A percentile compares a stretch with the other conserved stretches of the same genome.
Conservation (phyloP, 2,888 invertebrate genomes). For the Netelia virgata region DNA sequence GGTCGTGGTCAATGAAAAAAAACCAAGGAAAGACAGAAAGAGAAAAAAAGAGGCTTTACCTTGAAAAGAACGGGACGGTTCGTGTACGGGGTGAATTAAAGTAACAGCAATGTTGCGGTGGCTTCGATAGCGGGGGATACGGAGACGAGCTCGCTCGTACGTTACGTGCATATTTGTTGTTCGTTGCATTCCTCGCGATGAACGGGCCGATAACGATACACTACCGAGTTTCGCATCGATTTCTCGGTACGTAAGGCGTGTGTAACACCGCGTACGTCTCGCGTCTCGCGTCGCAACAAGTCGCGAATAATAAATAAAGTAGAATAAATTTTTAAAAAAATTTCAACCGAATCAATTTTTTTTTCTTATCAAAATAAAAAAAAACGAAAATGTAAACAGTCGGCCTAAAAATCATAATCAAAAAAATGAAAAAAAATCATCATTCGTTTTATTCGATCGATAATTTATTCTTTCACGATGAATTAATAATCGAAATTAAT, state of each 20-base stretch:
- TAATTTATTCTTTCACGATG: too few species aligned
- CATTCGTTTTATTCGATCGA: too few species aligned
- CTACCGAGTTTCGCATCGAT: conserved; percentile 60
- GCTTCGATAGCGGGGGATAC: background rate
- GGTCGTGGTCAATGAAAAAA: conserved; percentile 36
- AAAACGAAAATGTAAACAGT: too few species aligned
- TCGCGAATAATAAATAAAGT: background rate
- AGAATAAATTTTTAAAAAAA: background rate
- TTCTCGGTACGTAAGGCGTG: conserved; percentile 68
- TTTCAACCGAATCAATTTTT: too few species aligned
- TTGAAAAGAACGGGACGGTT: conserved; percentile 53
- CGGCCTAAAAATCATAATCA: too few species aligned
- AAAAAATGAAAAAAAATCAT: too few species aligned
- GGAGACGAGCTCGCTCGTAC: background rate
- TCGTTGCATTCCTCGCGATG: conserved; percentile 34
- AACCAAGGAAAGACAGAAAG: conserved; percentile 36
- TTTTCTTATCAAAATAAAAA: too few species aligned
- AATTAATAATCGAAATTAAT: too few species aligned
- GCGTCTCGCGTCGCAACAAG: background rate
- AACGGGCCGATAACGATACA: background rate
- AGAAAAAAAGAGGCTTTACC: conserved; percentile 19
- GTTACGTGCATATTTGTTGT: conserved; percentile 42
- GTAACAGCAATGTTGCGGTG: background rate
- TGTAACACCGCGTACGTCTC: background rate
- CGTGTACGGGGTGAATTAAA: conserved; percentile 10